Evolutionary conservation across 2,797 vertebrate species (phyloP).

Genomic region (Karalla daura): DNA sequence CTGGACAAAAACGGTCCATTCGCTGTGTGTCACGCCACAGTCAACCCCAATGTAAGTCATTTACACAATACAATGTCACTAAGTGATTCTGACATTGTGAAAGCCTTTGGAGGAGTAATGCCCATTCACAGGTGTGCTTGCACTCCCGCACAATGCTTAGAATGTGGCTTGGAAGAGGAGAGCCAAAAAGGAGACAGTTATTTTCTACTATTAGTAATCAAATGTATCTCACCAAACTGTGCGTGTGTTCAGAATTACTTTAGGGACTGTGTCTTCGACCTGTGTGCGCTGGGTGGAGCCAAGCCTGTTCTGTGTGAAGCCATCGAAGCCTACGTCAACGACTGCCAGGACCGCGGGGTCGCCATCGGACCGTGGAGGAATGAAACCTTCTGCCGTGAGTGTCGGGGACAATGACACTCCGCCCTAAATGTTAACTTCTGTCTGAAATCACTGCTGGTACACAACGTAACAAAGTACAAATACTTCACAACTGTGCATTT

Average conservation of each 20-base stretch:
- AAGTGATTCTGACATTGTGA: too few species aligned
- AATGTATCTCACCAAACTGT: not conserved
- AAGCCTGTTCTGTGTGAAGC: slow-evolving; percentile 80
- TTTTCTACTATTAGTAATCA: not conserved
- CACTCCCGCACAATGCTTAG: not conserved
- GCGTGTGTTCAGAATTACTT: slow-evolving; percentile 74
- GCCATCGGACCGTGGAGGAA: slow-evolving; percentile 81
- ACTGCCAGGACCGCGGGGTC: slow-evolving; percentile 83
- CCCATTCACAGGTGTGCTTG: not conserved
- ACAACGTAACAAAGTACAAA: too few species aligned
- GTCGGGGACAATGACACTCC: not conserved
- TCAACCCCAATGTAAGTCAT: slow-evolving; percentile 81
- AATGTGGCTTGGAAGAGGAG: too few species aligned
- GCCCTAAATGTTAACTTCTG: too few species aligned
- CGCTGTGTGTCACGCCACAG: slow-evolving; percentile 76
- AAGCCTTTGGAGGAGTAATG: too few species aligned
- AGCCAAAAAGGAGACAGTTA: not conserved
- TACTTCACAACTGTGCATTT: too few species aligned
- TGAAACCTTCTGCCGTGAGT: slow-evolving; percentile 80
- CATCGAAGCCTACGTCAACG: slow-evolving; percentile 82
- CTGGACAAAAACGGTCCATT: slow-evolving; percentile 82
- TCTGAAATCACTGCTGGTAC: too few species aligned
- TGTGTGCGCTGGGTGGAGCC: slow-evolving; percentile 82
- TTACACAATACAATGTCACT: too few species aligned
- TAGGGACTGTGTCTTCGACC: slow-evolving; percentile 81